Evolutionary conservation across 30 jellyfish, hydroid and myxozoan species (phyloP).

Genomic region (Hydractinia echinata): DNA sequence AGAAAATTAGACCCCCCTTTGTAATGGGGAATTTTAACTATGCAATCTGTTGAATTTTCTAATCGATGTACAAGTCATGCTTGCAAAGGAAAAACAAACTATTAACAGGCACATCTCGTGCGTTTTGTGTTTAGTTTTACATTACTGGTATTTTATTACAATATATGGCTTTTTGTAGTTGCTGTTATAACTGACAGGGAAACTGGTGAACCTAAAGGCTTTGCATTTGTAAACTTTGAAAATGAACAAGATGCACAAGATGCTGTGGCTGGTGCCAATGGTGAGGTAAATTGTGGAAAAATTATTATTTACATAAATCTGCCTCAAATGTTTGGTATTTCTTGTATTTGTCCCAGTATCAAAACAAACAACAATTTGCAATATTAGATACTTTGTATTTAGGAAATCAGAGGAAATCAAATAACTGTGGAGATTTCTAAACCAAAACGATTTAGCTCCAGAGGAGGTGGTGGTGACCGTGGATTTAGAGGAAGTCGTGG

Average conservation of each 20-base stretch:
- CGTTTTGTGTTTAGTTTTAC: too few relatives aligned
- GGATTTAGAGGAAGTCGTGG: conserved; percentile 10
- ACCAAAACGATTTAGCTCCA: background rate
- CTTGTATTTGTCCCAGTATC: background rate
- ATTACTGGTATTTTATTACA: too few relatives aligned
- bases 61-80: too few relatives aligned
- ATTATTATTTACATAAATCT: background rate
- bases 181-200: background rate
- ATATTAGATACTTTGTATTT: background rate
- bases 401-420: background rate
- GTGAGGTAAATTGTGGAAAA: background rate
- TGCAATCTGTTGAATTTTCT: too few relatives aligned
- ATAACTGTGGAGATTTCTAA: conserved; percentile 8
- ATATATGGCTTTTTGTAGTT: background rate
- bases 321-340: background rate
- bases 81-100: too few relatives aligned
- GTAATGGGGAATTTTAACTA: too few relatives aligned
- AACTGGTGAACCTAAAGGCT: conserved; percentile 13
- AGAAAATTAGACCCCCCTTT: too few relatives aligned
- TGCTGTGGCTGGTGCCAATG: background rate
- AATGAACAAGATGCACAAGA: conserved; percentile 15
- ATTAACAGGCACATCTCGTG: too few relatives aligned
- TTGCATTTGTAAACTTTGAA: conserved; percentile 3
- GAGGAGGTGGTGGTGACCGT: background rate
- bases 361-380: background rate